Evolutionary conservation across 1,140 invertebrate species (phyloP).

Genomic region (Asbolus verrucosus): DNA sequence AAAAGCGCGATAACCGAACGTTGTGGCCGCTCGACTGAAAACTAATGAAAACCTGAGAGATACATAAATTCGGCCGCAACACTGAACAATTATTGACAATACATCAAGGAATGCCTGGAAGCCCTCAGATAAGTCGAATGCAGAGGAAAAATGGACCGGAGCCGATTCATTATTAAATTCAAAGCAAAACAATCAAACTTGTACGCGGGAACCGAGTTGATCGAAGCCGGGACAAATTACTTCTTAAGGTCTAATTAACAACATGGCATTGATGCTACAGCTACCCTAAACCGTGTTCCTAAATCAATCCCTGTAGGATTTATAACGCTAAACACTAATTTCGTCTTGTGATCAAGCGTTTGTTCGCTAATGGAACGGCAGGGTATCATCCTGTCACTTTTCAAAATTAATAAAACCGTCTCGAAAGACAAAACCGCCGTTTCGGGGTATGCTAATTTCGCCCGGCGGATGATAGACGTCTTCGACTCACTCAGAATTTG

Average conservation of each 20-base stretch:
- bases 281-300: constrained; percentile 16
- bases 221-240: constrained; percentile 29
- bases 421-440: no score
- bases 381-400: constrained; percentile 7
- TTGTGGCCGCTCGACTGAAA: neutral
- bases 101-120: constrained; percentile 9
- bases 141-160: constrained; percentile 1
- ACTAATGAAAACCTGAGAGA: constrained; percentile 32
- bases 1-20: constrained; percentile 9
- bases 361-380: constrained; percentile 3
- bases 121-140: constrained; percentile 13
- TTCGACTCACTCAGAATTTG: neutral
- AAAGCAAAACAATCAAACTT: constrained; percentile 29
- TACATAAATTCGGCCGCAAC: constrained; percentile 30
- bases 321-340: constrained; percentile 37
- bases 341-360: constrained; percentile 16
- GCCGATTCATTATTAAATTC: constrained; percentile 12
- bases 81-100: constrained; percentile 34
- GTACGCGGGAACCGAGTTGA: neutral
- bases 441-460: no score
- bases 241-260: constrained; percentile 34
- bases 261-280: constrained; percentile 14
- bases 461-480: neutral
- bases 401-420: constrained; percentile 38
- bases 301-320: constrained; percentile 32